Conservation (phyloP, 1,140 invertebrate species). For the Bombus soroeensis region DNA sequence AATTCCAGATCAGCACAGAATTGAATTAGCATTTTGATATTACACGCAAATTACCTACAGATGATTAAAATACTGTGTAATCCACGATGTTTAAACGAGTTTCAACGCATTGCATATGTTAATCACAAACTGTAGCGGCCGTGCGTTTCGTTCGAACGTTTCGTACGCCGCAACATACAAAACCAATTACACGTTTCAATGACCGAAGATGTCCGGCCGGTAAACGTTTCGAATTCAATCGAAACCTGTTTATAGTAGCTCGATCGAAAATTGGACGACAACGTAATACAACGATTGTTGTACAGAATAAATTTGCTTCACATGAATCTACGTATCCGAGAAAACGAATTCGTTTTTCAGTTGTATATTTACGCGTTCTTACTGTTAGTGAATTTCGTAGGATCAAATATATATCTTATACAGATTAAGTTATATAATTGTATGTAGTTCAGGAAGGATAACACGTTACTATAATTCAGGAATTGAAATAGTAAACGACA, state of each 20-base stretch:
- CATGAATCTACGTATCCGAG: not conserved
- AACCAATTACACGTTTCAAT: slow-evolving; percentile 55
- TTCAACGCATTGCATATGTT: slow-evolving; percentile 46
- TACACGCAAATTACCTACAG: slow-evolving; percentile 28
- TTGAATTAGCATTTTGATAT: slow-evolving; percentile 32
- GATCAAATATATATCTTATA: too few relatives aligned
- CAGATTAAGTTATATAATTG: too few relatives aligned
- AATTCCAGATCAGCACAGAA: not conserved
- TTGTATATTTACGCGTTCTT: not conserved
- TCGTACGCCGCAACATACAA: slow-evolving; percentile 44
- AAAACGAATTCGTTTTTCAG: not conserved
- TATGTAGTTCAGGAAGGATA: too few relatives aligned
- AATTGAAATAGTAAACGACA: not conserved
- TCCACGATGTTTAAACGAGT: slow-evolving; percentile 42
- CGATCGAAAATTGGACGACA: slow-evolving; percentile 41
- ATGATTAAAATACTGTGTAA: slow-evolving; percentile 33
- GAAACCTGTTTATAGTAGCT: slow-evolving; percentile 46
- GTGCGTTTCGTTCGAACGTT: slow-evolving; percentile 2
- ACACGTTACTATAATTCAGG: not conserved
- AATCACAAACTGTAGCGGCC: slow-evolving; percentile 29
- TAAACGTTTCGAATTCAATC: slow-evolving; percentile 52
- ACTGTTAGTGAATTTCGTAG: not conserved
- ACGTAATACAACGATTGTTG: slow-evolving; percentile 31
- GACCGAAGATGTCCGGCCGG: slow-evolving; percentile 39
- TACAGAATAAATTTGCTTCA: slow-evolving; percentile 40